A percentile compares a stretch with the other conserved stretches of the same genome.
phyloP scores from a whole-genome alignment of 2,888 invertebrate species.

The Parnassius orleans region DNA sequence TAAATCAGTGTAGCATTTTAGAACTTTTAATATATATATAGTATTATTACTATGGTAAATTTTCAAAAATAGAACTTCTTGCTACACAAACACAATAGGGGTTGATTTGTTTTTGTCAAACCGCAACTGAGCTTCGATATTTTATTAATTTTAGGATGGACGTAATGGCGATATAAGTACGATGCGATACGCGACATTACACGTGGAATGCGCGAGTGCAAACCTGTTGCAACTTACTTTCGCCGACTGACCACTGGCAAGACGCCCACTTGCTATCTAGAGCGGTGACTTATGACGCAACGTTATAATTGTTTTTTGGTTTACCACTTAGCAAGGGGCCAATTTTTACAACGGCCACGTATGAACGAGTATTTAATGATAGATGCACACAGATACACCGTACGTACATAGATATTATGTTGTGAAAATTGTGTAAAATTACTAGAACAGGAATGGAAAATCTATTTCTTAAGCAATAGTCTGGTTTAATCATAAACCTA shows the following conservation, averaged over 20 bases:
- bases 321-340: slow-evolving; percentile 21
- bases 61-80: no score
- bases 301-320: slow-evolving; percentile 43
- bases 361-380: slow-evolving; percentile 14
- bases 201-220: slow-evolving; percentile 40
- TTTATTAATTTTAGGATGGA: no score
- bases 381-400: background rate
- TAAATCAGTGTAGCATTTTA: no score
- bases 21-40: no score
- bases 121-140: no score
- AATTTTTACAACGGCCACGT: slow-evolving; percentile 10
- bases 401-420: background rate
- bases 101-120: no score
- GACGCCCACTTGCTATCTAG: slow-evolving; percentile 42
- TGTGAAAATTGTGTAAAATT: slow-evolving; percentile 7
- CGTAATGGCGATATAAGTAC: background rate
- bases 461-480: background rate
- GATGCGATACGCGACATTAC: background rate
- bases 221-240: slow-evolving; percentile 48
- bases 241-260: slow-evolving; percentile 36
- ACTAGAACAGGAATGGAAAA: background rate
- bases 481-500: background rate
- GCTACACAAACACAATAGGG: no score
- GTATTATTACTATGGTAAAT: no score
- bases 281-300: slow-evolving; percentile 50